Base-by-base conservation (phyloP, 2,113 vertebrate species). In the Heliornis fulica region DNA sequence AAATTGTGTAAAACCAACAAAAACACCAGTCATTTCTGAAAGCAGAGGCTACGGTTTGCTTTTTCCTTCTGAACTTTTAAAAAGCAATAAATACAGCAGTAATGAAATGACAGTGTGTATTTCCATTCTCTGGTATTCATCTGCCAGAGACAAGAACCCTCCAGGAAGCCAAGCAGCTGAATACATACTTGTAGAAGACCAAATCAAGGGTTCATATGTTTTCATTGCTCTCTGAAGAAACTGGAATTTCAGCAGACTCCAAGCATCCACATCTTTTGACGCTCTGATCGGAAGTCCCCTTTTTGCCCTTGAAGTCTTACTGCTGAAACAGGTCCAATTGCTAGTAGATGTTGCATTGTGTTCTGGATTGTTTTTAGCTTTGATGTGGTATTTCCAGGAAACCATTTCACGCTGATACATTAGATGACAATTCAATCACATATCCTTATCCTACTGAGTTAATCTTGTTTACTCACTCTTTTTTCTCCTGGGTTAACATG, bases 371-470 rank as follows among this genome's bases (percentile, higher is more conserved):
- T 45, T 93, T 95, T 93, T 71, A 90, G 93, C 93, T 96, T 96
- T 97, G 96, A 97, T 96, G 96, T 96, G 96, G 96, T 93, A 94
- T 95, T 97, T 96, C 93, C 96, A 95, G 96, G 94, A 96, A 97
- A 95, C 59, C 17, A 11, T 90, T 95, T 97, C 96, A 96, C 0
- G 29, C 88, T 97, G 96, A 89, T 96, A 96, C 76, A 89, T 80
- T 94, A 94, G 82, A 93, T 97, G 92, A 94, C 94, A 95, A 96
- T 96, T 94, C 88, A 96, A 96, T 94, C 83, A 40, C 92, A 93
- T 92, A 96, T 80, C 93, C 92, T 96, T 96, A 96, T 95, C 96
- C 93, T 87, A 94, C 92, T 75, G 72, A 87, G 90, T 80, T 97
- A 97, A 97, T 96, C 93, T 96, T 96, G 94, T 96, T 97, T 97